Conservation (phyloP, 2,888 invertebrate genomes). For the Cotesia congregata region DNA sequence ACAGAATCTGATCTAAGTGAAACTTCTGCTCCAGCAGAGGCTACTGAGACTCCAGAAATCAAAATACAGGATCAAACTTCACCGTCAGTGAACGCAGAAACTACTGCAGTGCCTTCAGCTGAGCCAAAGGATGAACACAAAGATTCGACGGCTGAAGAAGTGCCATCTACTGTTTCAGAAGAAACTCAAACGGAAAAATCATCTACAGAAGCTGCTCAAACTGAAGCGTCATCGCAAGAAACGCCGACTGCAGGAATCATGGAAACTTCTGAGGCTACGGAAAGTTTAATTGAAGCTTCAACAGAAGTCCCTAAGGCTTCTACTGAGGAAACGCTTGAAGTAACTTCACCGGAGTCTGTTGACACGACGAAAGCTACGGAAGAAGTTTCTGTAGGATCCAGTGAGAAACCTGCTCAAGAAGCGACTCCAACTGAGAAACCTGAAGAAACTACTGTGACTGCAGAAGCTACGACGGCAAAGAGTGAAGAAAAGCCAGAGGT, state of each 20-base stretch:
- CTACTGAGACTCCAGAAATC: background rate
- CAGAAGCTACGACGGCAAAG: constrained; percentile 5
- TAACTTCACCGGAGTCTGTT: background rate
- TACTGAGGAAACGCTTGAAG: background rate
- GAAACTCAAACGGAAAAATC: background rate
- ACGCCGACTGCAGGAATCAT: constrained; percentile 2
- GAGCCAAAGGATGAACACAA: background rate
- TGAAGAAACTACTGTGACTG: background rate
- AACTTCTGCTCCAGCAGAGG: constrained; percentile 47
- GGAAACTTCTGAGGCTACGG: background rate
- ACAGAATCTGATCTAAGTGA: constrained; percentile 38
- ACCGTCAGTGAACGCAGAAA: background rate
- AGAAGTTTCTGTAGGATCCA: constrained; percentile 35
- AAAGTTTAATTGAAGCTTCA: background rate
- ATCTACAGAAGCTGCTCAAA: background rate
- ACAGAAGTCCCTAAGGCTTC: background rate
- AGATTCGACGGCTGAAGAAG: background rate
- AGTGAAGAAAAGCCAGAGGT: background rate
- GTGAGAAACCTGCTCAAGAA: constrained; percentile 40
- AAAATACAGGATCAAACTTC: background rate
- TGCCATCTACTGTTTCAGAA: background rate
- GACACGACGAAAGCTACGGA: constrained; percentile 27
- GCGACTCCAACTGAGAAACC: constrained; percentile 27
- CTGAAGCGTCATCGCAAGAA: constrained; percentile 36
- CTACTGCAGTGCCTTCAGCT: constrained; percentile 26